phyloP scores from a whole-genome alignment of 2,888 invertebrate genomes.

The Drosophila neoperkinsi region DNA sequence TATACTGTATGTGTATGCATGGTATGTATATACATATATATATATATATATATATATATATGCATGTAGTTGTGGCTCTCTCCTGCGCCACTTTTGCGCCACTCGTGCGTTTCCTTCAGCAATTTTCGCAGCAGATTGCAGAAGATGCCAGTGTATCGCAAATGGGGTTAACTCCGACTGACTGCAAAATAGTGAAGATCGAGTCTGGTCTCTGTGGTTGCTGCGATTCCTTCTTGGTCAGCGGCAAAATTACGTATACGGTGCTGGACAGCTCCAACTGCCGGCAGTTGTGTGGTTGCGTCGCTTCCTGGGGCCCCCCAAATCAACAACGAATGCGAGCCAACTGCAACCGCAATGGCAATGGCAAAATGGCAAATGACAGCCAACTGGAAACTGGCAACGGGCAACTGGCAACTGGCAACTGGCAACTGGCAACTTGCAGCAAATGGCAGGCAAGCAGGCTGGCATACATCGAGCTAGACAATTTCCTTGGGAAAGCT shows the following conservation, averaged over 20 bases:
- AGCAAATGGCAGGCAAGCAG: conserved; percentile 18
- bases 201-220: conserved; percentile 31
- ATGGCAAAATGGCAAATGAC: conserved; percentile 45
- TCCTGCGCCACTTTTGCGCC: conserved; percentile 59
- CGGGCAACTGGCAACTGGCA: conserved; percentile 14
- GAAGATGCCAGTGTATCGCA: conserved; percentile 64
- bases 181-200: conserved; percentile 6
- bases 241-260: conserved; percentile 76
- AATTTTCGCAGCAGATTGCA: conserved; percentile 70
- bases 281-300: conserved; percentile 33
- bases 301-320: conserved; percentile 63
- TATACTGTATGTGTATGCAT: neutral
- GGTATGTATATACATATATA: neutral
- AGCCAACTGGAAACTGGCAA: conserved; percentile 7
- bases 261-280: conserved; percentile 31
- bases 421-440: conserved; percentile 25
- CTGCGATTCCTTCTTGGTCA: conserved; percentile 72
- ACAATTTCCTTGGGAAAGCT: conserved; percentile 79
- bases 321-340: conserved; percentile 12
- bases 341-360: conserved; percentile 22
- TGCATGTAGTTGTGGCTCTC: conserved; percentile 12
- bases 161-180: conserved; percentile 60
- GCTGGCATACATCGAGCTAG: conserved; percentile 20
- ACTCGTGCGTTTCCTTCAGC: conserved; percentile 81
- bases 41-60: neutral